Percentiles rank a stretch among this genome's conserved stretches.
Conservation (phyloP, 1,140 invertebrate species). For the Eumeta japonica region DNA sequence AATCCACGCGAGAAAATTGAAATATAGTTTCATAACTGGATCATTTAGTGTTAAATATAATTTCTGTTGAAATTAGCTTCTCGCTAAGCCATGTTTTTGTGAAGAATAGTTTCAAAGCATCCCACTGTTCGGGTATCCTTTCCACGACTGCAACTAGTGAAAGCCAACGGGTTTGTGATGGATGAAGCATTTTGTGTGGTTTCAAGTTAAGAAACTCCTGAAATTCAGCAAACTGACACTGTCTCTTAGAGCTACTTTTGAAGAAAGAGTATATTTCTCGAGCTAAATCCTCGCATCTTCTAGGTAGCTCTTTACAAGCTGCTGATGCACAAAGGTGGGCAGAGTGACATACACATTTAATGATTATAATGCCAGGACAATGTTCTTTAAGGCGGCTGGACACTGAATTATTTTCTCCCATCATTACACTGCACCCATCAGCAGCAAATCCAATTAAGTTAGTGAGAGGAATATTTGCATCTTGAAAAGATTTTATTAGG, state of each 20-base stretch:
- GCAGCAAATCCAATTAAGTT: constrained; percentile 10
- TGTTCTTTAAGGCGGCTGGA: constrained; percentile 1
- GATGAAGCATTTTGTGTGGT: constrained; percentile 25
- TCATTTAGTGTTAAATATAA: constrained; percentile 1
- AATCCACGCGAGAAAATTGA: too few species aligned
- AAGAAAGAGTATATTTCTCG: constrained; percentile 10
- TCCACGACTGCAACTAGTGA: constrained; percentile 19
- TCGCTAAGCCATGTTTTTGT: constrained; percentile 1
- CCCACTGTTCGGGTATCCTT: constrained; percentile 19
- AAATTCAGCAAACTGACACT: constrained; percentile 17
- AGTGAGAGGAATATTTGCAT: background rate
- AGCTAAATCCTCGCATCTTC: constrained; percentile 7
- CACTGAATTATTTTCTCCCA: constrained; percentile 10
- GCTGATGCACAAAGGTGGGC: constrained; percentile 8
- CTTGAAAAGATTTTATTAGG: background rate
- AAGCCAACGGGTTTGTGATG: constrained; percentile 26
- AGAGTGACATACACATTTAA: constrained; percentile 15
- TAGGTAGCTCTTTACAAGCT: constrained; percentile 9
- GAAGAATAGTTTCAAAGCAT: constrained; percentile 13
- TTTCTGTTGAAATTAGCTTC: background rate
- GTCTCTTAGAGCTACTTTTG: constrained; percentile 17
- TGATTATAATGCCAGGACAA: constrained; percentile 6
- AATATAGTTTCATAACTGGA: constrained; percentile 5
- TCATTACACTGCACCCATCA: constrained; percentile 11
- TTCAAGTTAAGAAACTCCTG: constrained; percentile 20